These are phyloP conservation scores for Hyposmocoma kahamanoa DNA, from an alignment of 1,140 invertebrate species.

Conservation along the genomic window DNA sequence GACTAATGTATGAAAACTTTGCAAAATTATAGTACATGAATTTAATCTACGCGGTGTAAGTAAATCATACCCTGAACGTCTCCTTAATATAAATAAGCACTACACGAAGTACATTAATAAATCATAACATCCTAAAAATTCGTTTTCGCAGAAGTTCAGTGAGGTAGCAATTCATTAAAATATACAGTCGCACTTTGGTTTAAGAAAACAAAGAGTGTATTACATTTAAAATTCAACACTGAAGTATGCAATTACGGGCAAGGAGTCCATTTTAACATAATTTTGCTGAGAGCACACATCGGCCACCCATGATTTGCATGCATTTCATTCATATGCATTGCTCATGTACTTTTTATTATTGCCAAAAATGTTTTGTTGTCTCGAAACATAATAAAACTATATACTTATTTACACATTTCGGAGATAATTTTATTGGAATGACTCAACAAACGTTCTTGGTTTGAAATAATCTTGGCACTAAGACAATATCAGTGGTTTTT, in stretches of 20 bases:
- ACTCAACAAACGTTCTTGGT: too few relatives aligned
- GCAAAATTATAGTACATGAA: neutral
- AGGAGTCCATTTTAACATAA: conserved; percentile 42
- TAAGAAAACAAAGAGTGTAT: conserved; percentile 45
- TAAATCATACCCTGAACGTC: too few relatives aligned
- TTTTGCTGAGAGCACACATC: conserved; percentile 30
- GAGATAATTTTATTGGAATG: too few relatives aligned
- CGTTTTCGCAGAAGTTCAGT: neutral
- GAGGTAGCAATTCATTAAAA: conserved; percentile 34
- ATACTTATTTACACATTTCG: too few relatives aligned
- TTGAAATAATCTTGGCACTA: too few relatives aligned
- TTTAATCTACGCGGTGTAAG: neutral
- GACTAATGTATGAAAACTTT: neutral
- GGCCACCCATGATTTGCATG: conserved; percentile 8
- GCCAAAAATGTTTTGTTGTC: conserved; percentile 1
- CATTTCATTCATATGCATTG: conserved; percentile 10
- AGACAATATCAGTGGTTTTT: too few relatives aligned
- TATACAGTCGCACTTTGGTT: conserved; percentile 25
- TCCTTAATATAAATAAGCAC: too few relatives aligned
- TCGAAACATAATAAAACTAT: too few relatives aligned
- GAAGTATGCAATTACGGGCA: conserved; percentile 41
- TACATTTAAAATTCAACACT: conserved; percentile 63
- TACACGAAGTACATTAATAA: neutral
- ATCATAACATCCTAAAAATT: neutral
- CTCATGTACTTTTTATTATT: conserved; percentile 16